Evolutionary conservation across 2,888 invertebrate species (phyloP).

Genomic region (Dendrolimus houi): DNA sequence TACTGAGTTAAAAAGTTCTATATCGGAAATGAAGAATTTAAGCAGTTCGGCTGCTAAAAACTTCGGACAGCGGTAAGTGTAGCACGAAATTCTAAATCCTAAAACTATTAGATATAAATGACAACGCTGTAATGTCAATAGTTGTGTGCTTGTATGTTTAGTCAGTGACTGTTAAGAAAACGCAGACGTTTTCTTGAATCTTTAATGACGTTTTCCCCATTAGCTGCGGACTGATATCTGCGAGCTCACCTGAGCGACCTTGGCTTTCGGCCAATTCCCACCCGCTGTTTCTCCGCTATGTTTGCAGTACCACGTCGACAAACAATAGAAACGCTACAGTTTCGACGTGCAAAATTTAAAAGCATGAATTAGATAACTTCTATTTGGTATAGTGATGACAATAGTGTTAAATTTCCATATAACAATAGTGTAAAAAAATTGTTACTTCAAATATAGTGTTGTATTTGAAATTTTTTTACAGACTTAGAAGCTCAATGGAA

Average conservation of each 20-base stretch:
- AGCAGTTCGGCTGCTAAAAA: constrained; percentile 61
- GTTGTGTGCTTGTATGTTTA: constrained; percentile 15
- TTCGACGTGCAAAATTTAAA: constrained; percentile 10
- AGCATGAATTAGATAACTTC: not conserved
- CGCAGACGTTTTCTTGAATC: constrained; percentile 29
- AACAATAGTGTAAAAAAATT: not conserved
- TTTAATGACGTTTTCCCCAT: constrained; percentile 32
- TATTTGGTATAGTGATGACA: constrained; percentile 1
- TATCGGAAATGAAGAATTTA: constrained; percentile 91
- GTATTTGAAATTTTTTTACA: constrained; percentile 28
- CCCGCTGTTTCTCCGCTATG: constrained; percentile 54
- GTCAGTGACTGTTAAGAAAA: constrained; percentile 40
- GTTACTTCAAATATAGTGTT: not conserved
- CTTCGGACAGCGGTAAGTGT: constrained; percentile 59
- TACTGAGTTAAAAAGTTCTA: constrained; percentile 86
- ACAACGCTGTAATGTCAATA: not conserved
- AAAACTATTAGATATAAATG: not conserved
- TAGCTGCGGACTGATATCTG: constrained; percentile 41
- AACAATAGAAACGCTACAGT: constrained; percentile 64
- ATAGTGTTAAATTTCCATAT: not conserved
- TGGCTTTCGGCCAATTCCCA: constrained; percentile 65
- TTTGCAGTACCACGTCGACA: constrained; percentile 67
- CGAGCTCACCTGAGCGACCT: constrained; percentile 70
- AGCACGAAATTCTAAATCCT: not conserved
- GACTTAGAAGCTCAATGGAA: constrained; percentile 85